A percentile compares a stretch with the other conserved stretches of the same genome.
Evolutionary conservation across 2,888 invertebrate species (phyloP).

Genomic region (Acutogordius australiensis): DNA sequence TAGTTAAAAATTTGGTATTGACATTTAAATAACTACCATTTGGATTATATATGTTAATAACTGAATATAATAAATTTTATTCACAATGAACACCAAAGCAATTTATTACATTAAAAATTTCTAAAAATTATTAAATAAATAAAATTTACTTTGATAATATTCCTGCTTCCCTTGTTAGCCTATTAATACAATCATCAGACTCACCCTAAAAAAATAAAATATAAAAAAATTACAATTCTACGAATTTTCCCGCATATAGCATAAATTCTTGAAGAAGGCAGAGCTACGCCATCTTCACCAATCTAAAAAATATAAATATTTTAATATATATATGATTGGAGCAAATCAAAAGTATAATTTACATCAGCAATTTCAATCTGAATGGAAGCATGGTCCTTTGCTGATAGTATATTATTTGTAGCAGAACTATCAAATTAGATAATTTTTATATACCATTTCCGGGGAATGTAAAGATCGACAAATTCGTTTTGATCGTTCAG

Average conservation of each 20-base stretch:
- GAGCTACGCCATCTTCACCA: neutral
- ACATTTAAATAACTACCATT: too few relatives aligned
- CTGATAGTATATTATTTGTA: neutral
- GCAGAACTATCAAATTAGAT: neutral
- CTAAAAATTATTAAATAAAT: neutral
- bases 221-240: neutral
- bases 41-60: too few relatives aligned
- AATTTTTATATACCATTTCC: neutral
- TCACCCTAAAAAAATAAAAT: neutral
- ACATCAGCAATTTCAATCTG: neutral
- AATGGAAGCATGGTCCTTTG: neutral
- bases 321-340: neutral
- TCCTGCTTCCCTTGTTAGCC: neutral
- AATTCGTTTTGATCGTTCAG: neutral
- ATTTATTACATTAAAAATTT: too few relatives aligned
- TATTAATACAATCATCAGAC: neutral
- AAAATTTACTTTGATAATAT: neutral
- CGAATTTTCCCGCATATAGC: neutral
- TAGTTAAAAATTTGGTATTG: too few relatives aligned
- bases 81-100: too few relatives aligned
- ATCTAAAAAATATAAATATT: too few relatives aligned
- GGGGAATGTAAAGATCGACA: neutral
- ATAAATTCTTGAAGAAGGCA: neutral
- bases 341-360: neutral
- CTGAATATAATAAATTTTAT: too few relatives aligned